Conservation (phyloP, 1,140 invertebrate genomes). For the Drosophila sulfurigaster region DNA sequence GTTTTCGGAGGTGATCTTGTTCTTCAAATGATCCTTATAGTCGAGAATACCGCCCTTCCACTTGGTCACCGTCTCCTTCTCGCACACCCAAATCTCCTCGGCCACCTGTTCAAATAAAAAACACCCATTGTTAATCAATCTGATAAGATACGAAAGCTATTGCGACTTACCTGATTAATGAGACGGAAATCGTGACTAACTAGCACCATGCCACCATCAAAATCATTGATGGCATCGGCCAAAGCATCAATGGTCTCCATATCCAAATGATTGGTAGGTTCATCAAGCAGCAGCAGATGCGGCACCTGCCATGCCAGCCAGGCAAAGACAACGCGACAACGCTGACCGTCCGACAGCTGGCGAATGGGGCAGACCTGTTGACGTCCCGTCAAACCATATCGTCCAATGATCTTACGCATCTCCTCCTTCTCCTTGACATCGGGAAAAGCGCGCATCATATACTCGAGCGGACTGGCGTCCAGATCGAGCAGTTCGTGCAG, state of each 20-base stretch:
- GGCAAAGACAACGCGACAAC: conserved; percentile 99
- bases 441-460: conserved; percentile 99
- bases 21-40: conserved; percentile 97
- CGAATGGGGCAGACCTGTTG: conserved; percentile 99
- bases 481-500: conserved; percentile 98
- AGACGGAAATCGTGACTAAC: conserved; percentile 99
- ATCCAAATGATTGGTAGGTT: conserved; percentile 99
- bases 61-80: conserved; percentile 97
- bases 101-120: conserved; percentile 90
- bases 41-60: conserved; percentile 98
- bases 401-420: conserved; percentile 99
- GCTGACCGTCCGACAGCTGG: conserved; percentile 98
- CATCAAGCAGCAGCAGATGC: conserved; percentile 97
- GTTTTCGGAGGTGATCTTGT: conserved; percentile 79
- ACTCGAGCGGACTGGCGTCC: conserved; percentile 97
- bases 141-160: too few species aligned
- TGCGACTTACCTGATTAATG: conserved; percentile 94
- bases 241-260: conserved; percentile 99
- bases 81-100: conserved; percentile 99
- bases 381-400: conserved; percentile 97
- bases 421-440: conserved; percentile 99
- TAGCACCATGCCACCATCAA: conserved; percentile 98
- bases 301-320: conserved; percentile 98
- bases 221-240: conserved; percentile 98
- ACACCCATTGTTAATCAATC: neutral